Percentiles rank a stretch among this genome's conserved stretches.
Evolutionary conservation across 2,888 invertebrate genomes (phyloP).

Genomic region (Pecten maximus): DNA sequence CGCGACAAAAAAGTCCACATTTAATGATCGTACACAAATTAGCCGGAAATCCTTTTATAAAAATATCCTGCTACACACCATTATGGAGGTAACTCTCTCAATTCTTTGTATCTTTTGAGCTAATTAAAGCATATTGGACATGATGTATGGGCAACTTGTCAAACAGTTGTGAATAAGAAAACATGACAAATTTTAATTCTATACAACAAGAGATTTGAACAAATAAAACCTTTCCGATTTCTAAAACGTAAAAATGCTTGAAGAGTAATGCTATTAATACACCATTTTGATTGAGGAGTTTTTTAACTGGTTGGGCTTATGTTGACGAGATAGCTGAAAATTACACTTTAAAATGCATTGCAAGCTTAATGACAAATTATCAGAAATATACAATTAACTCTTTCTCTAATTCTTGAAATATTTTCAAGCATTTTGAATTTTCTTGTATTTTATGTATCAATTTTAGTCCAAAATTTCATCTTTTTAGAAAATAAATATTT

Average conservation of each 20-base stretch:
- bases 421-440: neutral
- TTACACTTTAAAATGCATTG: neutral
- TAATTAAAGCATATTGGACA: constrained; percentile 25
- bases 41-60: constrained; percentile 15
- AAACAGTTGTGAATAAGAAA: neutral
- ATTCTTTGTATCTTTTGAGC: constrained; percentile 27
- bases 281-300: constrained; percentile 1
- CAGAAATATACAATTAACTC: neutral
- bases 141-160: neutral
- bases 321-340: constrained; percentile 1
- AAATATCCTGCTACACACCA: neutral
- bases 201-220: neutral
- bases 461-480: neutral
- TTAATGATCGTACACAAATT: neutral
- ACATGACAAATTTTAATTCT: constrained; percentile 11
- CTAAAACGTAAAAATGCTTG: neutral
- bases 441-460: neutral
- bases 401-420: neutral
- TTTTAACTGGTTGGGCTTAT: neutral
- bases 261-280: constrained; percentile 19
- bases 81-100: neutral
- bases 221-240: constrained; percentile 4
- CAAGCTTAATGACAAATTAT: neutral
- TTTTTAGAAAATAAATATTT: neutral
- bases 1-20: neutral